Evolutionary conservation across 2,797 vertebrate genomes (phyloP), one percentile per base, ranked within the genome.

Genomic region (Coranthus polyacanthus): DNA sequence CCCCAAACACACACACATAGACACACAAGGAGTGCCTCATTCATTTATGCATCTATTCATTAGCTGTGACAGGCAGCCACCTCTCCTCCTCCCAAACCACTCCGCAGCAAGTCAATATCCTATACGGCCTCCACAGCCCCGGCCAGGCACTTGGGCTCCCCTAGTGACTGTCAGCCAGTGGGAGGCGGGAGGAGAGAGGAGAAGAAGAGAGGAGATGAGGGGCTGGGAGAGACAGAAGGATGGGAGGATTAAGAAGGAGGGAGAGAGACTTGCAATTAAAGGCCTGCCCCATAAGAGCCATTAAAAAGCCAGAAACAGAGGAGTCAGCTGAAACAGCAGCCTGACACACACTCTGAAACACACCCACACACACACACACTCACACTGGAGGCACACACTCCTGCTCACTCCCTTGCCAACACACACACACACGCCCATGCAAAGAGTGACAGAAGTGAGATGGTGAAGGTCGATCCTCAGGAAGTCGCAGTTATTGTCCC

Each of bases 41-140:
- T 91, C 89, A 89, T 85, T 92, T 91, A 90, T 90, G 89, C 89
- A 90, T 92, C 91, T 91, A 91, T 92, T 92, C 91, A 92, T 92
- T 92, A 92, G 89, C 83, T 81, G 88, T 91, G 89, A 91, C 89
- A 91, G 84, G 84, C 89, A 89, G 88, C 89, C 85, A 88, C 89
- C 86, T 89, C 88, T 85, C 88, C 86, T 84, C 84, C 87, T 90
- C 91, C 89, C 89, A 87, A 89, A 91, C 89, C 88, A 88, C 89
- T 89, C 83, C 50, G 81, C 86, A 89, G 91, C 91, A 88, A 91
- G 91, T 92, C 89, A 91, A 92, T 92, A 92, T 88, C 84, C 87
- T 87, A 87, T 88, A 89, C 29, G 75, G 89, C 83, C 86, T 90
- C 82, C 82, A 83, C 69, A 78, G 83, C 75, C 79, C 74, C 15